Base-by-base conservation (phyloP, 53 echinoderm and acorn worm genomes). In the Henricia sp. region DNA sequence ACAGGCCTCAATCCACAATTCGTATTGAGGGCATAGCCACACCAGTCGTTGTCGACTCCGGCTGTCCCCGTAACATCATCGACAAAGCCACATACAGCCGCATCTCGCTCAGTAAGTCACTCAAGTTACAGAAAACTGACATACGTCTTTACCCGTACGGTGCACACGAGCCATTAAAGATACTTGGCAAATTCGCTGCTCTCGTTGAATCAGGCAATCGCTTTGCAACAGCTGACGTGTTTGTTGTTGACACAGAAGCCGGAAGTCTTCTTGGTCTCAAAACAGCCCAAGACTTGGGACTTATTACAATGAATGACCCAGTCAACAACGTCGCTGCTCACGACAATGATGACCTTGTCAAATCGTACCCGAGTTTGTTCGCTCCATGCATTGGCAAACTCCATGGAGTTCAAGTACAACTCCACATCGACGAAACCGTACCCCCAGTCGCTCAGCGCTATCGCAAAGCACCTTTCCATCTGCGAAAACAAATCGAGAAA, bases 391-490 rank as follows among this genome's bases (percentile, higher is more conserved):
- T 80, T 41, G 86, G 70, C 1, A 80, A 87, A 59, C 80, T 87
- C 33, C 70, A 69, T 41, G 87, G 70, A 38, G 21, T 63, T 21
- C 77, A 67, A 29, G 38, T 87, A 6, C 53, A 46, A 13, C 67
- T 65, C 35, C 86, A 76, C 58, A 77, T 87, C 27, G 77, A 77
- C 42, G 52, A 82, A 43, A 21, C 36, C 19, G 88, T 88, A 41
- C 52, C 72, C 2, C 88, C 88, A 44, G 82, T 88, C 2, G 83
- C 72, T 26, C 82, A 82, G 46, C 46, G 63, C 25, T 48, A 88
- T 64, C 30, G 86, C 16, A 58, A 63, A 17, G 59, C 83, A 29
- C 88, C 82, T n/a, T 82, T 72, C 52, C 72, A 82, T 30, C 43
- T 84, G 28, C 51, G 68, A 10, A 38, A 34, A 26, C 41, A 84